phyloP scores from a whole-genome alignment of 2,797 vertebrate species.

The Sebastes nivosus region DNA sequence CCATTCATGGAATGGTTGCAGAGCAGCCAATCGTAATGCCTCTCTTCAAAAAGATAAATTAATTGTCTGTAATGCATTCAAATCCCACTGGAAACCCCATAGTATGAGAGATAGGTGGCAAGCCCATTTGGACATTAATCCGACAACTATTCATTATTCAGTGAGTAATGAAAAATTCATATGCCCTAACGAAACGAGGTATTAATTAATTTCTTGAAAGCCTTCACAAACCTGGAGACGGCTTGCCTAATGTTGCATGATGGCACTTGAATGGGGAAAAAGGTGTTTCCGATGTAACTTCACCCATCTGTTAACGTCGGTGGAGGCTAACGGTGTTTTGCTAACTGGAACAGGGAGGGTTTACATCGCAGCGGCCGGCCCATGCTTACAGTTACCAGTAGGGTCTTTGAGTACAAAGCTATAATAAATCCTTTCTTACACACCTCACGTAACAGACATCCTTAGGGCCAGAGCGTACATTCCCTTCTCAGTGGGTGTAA shows the following conservation, averaged over 20 bases:
- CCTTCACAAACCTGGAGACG: constrained; percentile 71
- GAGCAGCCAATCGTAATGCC: constrained; percentile 66
- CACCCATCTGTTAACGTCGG: constrained; percentile 59
- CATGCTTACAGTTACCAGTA: constrained; percentile 33
- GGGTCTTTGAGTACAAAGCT: constrained; percentile 18
- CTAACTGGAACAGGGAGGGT: constrained; percentile 54
- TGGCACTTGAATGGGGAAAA: constrained; percentile 67
- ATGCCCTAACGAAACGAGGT: constrained; percentile 81
- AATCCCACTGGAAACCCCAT: constrained; percentile 69
- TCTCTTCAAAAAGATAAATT: constrained; percentile 77
- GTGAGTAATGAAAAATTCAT: constrained; percentile 81
- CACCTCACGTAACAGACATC: constrained; percentile 29
- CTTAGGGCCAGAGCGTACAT: constrained; percentile 12
- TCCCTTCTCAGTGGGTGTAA: constrained; percentile 41
- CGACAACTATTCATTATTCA: constrained; percentile 83
- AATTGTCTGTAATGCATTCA: constrained; percentile 77
- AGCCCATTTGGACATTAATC: constrained; percentile 81
- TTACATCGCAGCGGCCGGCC: constrained; percentile 51
- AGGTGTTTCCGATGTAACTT: constrained; percentile 58
- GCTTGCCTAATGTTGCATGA: constrained; percentile 75
- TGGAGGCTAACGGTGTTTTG: constrained; percentile 51
- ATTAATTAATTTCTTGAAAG: constrained; percentile 82
- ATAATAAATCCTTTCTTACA: constrained; percentile 45
- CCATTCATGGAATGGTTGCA: constrained; percentile 57
- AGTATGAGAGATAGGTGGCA: constrained; percentile 79